Base-by-base conservation (phyloP, 2,113 vertebrate genomes). In the Nipponia nippon region DNA sequence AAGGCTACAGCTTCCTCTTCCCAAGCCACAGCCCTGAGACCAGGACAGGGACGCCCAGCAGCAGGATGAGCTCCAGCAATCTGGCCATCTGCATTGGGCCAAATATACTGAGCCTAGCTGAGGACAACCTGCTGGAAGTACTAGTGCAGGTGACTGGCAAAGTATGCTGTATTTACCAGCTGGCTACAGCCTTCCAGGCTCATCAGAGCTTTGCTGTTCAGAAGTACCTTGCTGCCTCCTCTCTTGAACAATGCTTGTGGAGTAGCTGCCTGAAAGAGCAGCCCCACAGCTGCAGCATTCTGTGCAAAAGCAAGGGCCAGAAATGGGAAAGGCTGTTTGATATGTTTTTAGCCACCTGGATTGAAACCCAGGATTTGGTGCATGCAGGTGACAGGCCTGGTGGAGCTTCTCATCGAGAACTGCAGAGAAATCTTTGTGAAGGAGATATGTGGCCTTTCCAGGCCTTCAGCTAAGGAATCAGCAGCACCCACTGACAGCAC, bases 321-420 rank as follows among this genome's bases (percentile, higher is more conserved):
- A 19, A 88, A n/a, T 22, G 27, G 34, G 38, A 79, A 52, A 79
- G 9, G 15, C 47, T 46, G 36, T 22, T 52, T 16, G 18, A 44
- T 53, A 27, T 16, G 11, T 49, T 56, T 82, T 66, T 19, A 47
- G 61, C 29, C 50, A 32, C 17, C 5, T 82, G 23, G 25, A 14
- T 30, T 63, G 38, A 49, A 82, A 49, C 17, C 27, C 32, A 14
- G 69, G 18, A 8, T 58, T 79, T 90, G 62, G 38, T 72, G 89
- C 63, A 73, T 92, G 50, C 80, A 99, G 98, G 98, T 98, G 73
- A 98, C 97, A 40, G 81, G 89, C 20, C 66, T 99, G 38, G 98
- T 98, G 71, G 98, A 99, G 97, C 99, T 99, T 96, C 98, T 99
- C 50, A 99, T 99, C 27, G 97, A 99, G 76, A 97, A 98, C 84